Percentiles rank a stretch among this genome's conserved stretches.
Evolutionary conservation across 2,888 invertebrate species (phyloP).

Genomic region (Drosophila stalkeri): DNA sequence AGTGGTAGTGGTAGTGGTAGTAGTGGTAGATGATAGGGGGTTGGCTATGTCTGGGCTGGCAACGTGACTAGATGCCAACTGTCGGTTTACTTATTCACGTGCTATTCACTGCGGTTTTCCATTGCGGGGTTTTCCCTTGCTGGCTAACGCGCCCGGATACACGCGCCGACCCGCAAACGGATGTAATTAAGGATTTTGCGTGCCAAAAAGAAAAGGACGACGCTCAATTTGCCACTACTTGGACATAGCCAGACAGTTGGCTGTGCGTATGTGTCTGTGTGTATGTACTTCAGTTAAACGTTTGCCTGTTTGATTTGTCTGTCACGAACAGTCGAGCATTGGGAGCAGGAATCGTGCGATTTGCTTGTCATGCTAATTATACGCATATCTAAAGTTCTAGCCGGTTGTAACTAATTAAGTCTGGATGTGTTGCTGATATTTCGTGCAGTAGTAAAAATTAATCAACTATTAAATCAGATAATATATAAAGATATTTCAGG

Average conservation of each 20-base stretch:
- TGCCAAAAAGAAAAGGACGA: slow-evolving; percentile 58
- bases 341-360: slow-evolving; percentile 29
- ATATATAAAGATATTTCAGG: not conserved
- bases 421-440: slow-evolving; percentile 1
- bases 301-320: slow-evolving; percentile 64
- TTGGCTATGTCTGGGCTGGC: slow-evolving; percentile 24
- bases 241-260: slow-evolving; percentile 26
- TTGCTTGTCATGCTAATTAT: slow-evolving; percentile 50
- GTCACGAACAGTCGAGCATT: slow-evolving; percentile 3
- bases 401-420: slow-evolving; percentile 31
- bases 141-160: slow-evolving; percentile 60
- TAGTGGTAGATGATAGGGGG: not conserved
- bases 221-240: slow-evolving; percentile 54
- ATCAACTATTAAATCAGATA: not conserved
- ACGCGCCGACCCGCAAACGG: slow-evolving; percentile 74
- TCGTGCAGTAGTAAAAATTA: not conserved
- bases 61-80: slow-evolving; percentile 70
- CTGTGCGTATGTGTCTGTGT: slow-evolving; percentile 7
- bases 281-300: slow-evolving; percentile 56
- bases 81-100: slow-evolving; percentile 70
- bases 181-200: slow-evolving; percentile 79
- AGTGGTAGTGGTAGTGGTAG: not conserved
- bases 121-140: slow-evolving; percentile 29
- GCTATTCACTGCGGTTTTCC: slow-evolving; percentile 68
- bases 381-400: slow-evolving; percentile 20